Base-by-base conservation (phyloP, 2,113 vertebrate genomes). In the Gavialis gangeticus region DNA sequence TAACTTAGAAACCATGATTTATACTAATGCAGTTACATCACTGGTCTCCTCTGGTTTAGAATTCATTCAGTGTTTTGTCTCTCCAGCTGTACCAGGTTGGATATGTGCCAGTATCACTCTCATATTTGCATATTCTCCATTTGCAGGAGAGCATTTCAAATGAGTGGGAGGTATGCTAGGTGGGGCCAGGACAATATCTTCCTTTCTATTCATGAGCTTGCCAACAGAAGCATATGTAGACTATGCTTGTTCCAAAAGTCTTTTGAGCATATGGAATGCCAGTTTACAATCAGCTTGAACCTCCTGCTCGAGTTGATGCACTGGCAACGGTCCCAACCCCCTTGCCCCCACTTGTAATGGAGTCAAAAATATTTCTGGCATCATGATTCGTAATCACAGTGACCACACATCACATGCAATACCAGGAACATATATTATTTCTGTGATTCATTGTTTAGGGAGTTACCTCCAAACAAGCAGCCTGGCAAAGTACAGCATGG, bases 151-250 rank as follows among this genome's bases (percentile, higher is more conserved):
- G 94, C 96, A 95, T 96, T 96, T 95, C 79, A 84, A 92, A 93
- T 54, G 93, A 96, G 96, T 96, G 90, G 96, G 96, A 96, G 92
- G 84, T 95, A 92, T 93, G 95, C 89, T 96, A 97, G 96, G 94
- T 96, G 94, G 93, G 90, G 93, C 55, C 90, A 97, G 78, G 92
- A 97, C 96, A 97, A 96, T 95, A 93, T 95, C 96, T 96, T 92
- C 91, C 96, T 94, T 95, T 92, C 96, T 85, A 84, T 80, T 95
- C 54, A 1, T 75, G 85, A 93, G 93, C 96, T 96, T 97, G 96
- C 96, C 96, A 96, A 96, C 93, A 96, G 94, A 95, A 96, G 80
- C 96, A 96, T 96, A 96, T 95, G 96, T 0, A 91, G 90, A 75
- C 89, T 96, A 95, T 92, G 78, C 56, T 54, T 83, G 25, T 93